Evolutionary conservation across 2,113 vertebrate genomes (phyloP).

Genomic region (Nesoenas mayeri): DNA sequence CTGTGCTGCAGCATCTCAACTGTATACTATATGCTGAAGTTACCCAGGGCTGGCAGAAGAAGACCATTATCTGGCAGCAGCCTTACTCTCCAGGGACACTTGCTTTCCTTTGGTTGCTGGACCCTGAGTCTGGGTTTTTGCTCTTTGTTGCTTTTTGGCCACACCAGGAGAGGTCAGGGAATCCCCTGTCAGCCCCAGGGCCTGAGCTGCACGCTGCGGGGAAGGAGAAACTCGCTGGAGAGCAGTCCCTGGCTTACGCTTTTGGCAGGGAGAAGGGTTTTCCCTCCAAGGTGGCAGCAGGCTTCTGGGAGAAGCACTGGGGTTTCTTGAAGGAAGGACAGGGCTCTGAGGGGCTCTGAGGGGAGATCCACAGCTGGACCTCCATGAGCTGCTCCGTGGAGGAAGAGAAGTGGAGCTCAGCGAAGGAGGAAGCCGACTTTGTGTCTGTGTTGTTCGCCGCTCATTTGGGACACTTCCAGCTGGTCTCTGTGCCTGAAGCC

Average conservation of each 20-base stretch:
- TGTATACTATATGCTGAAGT: conserved; percentile 64
- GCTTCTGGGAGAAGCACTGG: conserved; percentile 82
- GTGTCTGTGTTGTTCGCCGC: conserved; percentile 55
- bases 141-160: conserved; percentile 76
- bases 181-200: conserved; percentile 72
- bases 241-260: conserved; percentile 67
- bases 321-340: conserved; percentile 76
- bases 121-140: conserved; percentile 77
- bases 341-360: conserved; percentile 49
- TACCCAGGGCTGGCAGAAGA: conserved; percentile 67
- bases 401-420: conserved; percentile 49
- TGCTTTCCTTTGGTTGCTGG: conserved; percentile 81
- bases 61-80: conserved; percentile 86
- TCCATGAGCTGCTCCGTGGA: conserved; percentile 74
- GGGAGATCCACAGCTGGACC: conserved; percentile 65
- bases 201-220: conserved; percentile 73
- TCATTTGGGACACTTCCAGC: conserved; percentile 58
- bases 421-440: conserved; percentile 45
- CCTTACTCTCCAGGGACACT: conserved; percentile 76
- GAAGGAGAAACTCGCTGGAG: conserved; percentile 70
- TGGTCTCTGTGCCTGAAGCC: conserved; percentile 75
- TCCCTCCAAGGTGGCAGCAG: conserved; percentile 80
- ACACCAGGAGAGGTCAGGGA: conserved; percentile 69
- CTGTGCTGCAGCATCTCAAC: conserved; percentile 76
- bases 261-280: conserved; percentile 88